phyloP scores from a whole-genome alignment of 2,888 invertebrate species.

The Phalera bucephala region DNA sequence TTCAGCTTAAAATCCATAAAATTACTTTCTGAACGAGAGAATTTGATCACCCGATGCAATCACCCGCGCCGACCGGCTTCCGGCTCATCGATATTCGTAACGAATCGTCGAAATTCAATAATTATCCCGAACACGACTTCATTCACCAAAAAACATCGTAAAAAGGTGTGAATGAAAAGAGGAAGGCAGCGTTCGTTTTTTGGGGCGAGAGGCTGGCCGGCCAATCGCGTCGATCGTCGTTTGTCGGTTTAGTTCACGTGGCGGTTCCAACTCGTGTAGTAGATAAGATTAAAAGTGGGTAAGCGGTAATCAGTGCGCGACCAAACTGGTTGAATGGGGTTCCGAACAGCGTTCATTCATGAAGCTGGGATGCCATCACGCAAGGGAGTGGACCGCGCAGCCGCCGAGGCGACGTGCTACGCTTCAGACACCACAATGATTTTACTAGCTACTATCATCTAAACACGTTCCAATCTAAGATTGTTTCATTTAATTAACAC shows the following conservation, averaged over 20 bases:
- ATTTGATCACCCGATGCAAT: slow-evolving; percentile 74
- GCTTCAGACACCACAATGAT: too few relatives aligned
- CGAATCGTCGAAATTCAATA: slow-evolving; percentile 82
- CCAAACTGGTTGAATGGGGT: slow-evolving; percentile 77
- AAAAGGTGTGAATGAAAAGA: slow-evolving; percentile 82
- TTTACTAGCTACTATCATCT: too few relatives aligned
- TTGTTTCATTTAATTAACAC: too few relatives aligned
- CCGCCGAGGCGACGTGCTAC: slow-evolving; percentile 7
- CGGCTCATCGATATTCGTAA: slow-evolving; percentile 82
- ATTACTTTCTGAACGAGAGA: slow-evolving; percentile 74
- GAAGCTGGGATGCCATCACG: slow-evolving; percentile 74
- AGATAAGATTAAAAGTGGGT: slow-evolving; percentile 76
- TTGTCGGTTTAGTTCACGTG: slow-evolving; percentile 50
- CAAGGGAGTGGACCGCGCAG: not conserved
- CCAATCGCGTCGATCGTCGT: slow-evolving; percentile 40
- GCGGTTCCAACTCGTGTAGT: slow-evolving; percentile 56
- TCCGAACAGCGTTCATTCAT: slow-evolving; percentile 69
- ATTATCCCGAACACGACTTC: slow-evolving; percentile 82
- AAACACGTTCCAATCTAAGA: too few relatives aligned
- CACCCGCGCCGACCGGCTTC: slow-evolving; percentile 75
- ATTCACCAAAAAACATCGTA: slow-evolving; percentile 76
- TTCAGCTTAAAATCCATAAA: slow-evolving; percentile 77
- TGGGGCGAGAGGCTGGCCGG: slow-evolving; percentile 42
- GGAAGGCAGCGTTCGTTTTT: slow-evolving; percentile 73
- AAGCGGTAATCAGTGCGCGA: slow-evolving; percentile 78